Evolutionary conservation across 1,140 invertebrate species (phyloP).

Genomic region (Ooceraea biroi): DNA sequence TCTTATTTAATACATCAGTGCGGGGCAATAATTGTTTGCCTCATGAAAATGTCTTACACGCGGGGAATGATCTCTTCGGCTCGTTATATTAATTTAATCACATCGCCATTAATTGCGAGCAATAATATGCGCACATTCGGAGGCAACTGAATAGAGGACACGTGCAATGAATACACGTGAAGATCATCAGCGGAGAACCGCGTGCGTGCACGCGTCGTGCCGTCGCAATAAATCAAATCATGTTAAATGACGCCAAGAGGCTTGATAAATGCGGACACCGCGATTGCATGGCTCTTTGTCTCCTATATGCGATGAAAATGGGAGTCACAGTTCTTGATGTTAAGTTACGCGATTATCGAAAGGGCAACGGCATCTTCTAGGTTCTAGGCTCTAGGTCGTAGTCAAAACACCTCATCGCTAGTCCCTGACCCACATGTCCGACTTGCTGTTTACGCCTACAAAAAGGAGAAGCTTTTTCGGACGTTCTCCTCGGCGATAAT

Average conservation of each 20-base stretch:
- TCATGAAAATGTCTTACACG: neutral
- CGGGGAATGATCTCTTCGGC: no score
- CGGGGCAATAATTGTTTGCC: neutral
- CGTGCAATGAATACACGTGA: conserved; percentile 14
- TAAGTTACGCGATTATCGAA: conserved; percentile 23
- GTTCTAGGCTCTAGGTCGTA: conserved; percentile 26
- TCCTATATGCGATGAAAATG: conserved; percentile 5
- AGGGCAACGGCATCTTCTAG: conserved; percentile 41
- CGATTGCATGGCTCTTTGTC: conserved; percentile 22
- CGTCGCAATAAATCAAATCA: conserved; percentile 29
- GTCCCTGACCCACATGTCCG: conserved; percentile 65
- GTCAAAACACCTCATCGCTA: conserved; percentile 53
- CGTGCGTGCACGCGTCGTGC: neutral
- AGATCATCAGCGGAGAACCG: conserved; percentile 34
- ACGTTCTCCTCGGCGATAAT: conserved; percentile 36
- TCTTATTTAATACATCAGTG: neutral
- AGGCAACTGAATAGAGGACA: conserved; percentile 30
- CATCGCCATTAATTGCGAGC: conserved; percentile 34
- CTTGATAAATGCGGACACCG: neutral
- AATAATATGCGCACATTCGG: neutral
- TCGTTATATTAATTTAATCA: no score
- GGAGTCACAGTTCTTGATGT: neutral
- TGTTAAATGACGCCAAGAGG: conserved; percentile 22
- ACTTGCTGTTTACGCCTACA: conserved; percentile 12
- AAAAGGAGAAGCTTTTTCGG: conserved; percentile 23